Evolutionary conservation across 2,888 invertebrate genomes (phyloP).

Genomic region (Campoletis raptor): DNA sequence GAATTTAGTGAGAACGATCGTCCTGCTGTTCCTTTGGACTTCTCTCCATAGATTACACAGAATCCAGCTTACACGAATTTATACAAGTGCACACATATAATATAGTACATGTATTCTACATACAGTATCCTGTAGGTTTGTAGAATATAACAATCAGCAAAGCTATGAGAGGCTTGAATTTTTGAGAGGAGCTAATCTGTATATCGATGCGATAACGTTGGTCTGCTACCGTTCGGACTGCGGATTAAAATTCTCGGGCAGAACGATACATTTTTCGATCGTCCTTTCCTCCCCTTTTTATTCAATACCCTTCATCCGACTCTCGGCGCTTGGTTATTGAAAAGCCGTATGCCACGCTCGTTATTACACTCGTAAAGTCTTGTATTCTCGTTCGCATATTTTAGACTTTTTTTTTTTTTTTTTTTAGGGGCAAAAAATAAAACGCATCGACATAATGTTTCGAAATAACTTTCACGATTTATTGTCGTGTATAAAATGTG

Average conservation of each 20-base stretch:
- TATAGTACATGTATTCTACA: neutral
- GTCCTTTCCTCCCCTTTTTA: constrained; percentile 8
- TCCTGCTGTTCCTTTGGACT: constrained; percentile 34
- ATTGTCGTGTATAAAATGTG: neutral
- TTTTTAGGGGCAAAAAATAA: neutral
- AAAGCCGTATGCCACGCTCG: constrained; percentile 10
- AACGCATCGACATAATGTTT: neutral
- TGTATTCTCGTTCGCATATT: constrained; percentile 25
- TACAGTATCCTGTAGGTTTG: neutral
- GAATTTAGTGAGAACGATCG: constrained; percentile 37
- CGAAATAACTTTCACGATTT: neutral
- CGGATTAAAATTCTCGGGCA: constrained; percentile 54
- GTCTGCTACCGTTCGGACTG: constrained; percentile 17
- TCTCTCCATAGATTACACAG: constrained; percentile 26
- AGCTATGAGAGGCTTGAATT: constrained; percentile 35
- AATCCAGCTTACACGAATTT: constrained; percentile 36
- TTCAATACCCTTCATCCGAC: neutral
- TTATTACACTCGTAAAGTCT: constrained; percentile 57
- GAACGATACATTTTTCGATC: constrained; percentile 36
- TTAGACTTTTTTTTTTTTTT: constrained; percentile 16
- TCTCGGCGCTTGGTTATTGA: constrained; percentile 22
- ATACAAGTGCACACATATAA: constrained; percentile 1
- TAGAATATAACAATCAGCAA: constrained; percentile 11
- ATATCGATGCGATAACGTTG: constrained; percentile 54
- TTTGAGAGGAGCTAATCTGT: constrained; percentile 50